Evolutionary conservation across 2,113 vertebrate genomes (phyloP), one percentile per base, ranked within the genome.

Genomic region (Pelusios castaneus): DNA sequence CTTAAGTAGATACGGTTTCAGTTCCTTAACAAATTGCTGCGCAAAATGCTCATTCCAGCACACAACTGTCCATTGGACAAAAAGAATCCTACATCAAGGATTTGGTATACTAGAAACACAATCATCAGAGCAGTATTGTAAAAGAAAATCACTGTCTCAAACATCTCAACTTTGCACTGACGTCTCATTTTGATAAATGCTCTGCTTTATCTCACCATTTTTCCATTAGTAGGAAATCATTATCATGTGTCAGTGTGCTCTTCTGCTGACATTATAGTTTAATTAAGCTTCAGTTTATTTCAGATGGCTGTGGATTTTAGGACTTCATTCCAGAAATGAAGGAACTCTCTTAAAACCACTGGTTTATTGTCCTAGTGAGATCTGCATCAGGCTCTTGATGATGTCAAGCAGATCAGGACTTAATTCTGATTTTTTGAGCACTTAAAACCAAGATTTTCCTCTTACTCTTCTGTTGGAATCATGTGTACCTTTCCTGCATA

Each of bases 321-420:
- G 81, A 24, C 25, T 87, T 95, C 95, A 84, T 94, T 91, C 85
- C 56, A 82, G 75, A 96, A 90, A 77, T 78, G 34, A 78, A 94
- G 82, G 13, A 87, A 29, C 12, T 52, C 14, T 82, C n/a, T 90
- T 91, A 88, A 90, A 97, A 90, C 3, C 2, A 21, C 21, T 84
- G 4, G 41, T 86, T 24, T 90, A 88, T 91, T 80, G 82, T 81
- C 80, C 63, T 87, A 24, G 34, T 96, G 56, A 93, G 82, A 85
- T 67, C 11, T 21, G 8, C 10, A 90, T 86, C 25, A 77, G 84
- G 4, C 90, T 76, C 60, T 94, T 75, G 77, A 51, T 25, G 14
- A 49, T 45, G 45, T 17, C 80, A 93, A 93, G 85, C 11, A 82
- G 49, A 8, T 11, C 67, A 6, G 45, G 70, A 80, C 43, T 93